Evolutionary conservation across 2,113 vertebrate genomes (phyloP), one percentile per base, ranked within the genome.

Genomic region (Varanus komodoensis): DNA sequence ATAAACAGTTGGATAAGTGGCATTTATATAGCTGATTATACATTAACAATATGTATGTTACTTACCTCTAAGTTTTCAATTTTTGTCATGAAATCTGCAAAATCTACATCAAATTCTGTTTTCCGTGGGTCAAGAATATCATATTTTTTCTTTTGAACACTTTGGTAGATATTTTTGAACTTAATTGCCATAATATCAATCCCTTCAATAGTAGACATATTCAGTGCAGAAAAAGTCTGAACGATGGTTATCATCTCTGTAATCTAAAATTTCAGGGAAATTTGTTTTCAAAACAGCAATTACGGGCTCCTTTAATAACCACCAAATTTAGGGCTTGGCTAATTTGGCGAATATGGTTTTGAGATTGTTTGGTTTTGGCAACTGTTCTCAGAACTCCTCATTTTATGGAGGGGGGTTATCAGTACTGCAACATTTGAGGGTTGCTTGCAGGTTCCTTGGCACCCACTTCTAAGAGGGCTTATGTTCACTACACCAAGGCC

Each of bases 41-140:
- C 88, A 5, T 71, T 83, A 82, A 3, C 88, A 34, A 6, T 57
- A 84, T 11, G 64, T 82, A 44, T 32, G 82, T 89, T 64, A 92
- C 89, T 92, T 95, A 98, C 98, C 97, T 98, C 97, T 93, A 98
- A 96, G 87, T 87, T 48, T 89, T 91, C 93, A 23, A 98, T 96
- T 95, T 98, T 97, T 95, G 92, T 1, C 95, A 94, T 97, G 78
- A 99, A 98, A 2, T 96, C 94, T 25, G 88, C 80, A 96, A 97
- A 98, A 96, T 98, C 98, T 1, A 69, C 81, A 90, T 98, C 97
- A 95, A 98, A 98, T 89, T 98, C 98, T 89, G 92, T 92, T 91
- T 95, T 96, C 61, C 94, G 95, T 89, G 96, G 97, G 93, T 97
- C 97, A 88, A 98, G 96, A 77, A 98, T 96, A 32, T 98, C 97